These are phyloP conservation scores for Penelope pileata DNA, from an alignment of 2,113 vertebrate species.

Conservation along the genomic window DNA sequence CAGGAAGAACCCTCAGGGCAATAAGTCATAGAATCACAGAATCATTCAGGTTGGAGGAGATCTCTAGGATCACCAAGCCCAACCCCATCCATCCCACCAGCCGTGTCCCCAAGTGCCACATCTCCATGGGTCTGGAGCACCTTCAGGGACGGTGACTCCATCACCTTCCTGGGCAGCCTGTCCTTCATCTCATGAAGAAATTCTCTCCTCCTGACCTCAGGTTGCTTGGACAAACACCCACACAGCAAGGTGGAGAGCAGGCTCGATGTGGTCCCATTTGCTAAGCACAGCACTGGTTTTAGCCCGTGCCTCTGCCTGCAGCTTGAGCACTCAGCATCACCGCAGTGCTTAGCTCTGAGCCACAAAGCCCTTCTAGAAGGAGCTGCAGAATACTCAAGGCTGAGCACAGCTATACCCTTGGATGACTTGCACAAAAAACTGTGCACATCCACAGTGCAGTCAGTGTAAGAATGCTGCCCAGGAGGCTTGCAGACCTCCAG, in stretches of 20 bases:
- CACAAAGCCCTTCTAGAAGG: too few species aligned
- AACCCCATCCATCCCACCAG: neutral
- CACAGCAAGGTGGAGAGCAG: neutral
- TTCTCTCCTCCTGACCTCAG: neutral
- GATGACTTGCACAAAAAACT: too few species aligned
- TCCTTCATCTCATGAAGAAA: neutral
- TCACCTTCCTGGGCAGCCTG: neutral
- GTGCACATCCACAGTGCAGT: too few species aligned
- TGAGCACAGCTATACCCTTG: too few species aligned
- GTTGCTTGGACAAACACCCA: neutral
- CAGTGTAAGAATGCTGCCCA: too few species aligned
- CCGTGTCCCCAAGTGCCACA: too few species aligned
- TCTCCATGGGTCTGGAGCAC: neutral
- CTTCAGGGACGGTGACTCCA: neutral
- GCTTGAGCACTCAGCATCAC: too few species aligned
- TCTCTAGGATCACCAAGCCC: neutral
- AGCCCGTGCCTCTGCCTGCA: too few species aligned
- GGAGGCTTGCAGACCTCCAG: too few species aligned
- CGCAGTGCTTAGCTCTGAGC: too few species aligned
- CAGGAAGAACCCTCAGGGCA: rapidly evolving
- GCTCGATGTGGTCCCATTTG: neutral
- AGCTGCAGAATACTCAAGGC: too few species aligned
- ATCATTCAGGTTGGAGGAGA: neutral
- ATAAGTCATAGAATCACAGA: neutral
- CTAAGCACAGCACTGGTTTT: neutral